Conservation (phyloP, 2,888 invertebrate species). For the Drosophila affinis region DNA sequence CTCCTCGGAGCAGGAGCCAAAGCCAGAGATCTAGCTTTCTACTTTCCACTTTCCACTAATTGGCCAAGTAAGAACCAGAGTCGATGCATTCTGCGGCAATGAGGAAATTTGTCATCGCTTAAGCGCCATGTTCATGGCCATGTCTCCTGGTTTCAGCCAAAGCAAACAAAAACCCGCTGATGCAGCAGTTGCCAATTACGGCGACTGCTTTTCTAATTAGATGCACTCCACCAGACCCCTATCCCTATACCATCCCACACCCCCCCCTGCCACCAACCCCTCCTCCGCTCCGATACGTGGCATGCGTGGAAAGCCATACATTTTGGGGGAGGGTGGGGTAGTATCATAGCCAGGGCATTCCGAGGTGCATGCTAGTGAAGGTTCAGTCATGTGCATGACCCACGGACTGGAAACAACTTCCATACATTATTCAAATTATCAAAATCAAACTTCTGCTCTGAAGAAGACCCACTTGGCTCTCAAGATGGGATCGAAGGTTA, state of each 20-base stretch:
- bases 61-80: conserved; percentile 9
- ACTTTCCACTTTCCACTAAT: conserved; percentile 7
- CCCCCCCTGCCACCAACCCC: background rate
- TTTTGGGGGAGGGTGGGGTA: no score
- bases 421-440: background rate
- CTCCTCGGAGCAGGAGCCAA: background rate
- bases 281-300: background rate
- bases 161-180: conserved; percentile 31
- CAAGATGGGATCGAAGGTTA: background rate
- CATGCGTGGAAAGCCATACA: conserved; percentile 15
- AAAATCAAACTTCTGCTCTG: background rate
- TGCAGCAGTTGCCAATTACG: conserved; percentile 59
- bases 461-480: background rate
- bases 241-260: no score
- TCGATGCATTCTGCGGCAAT: background rate
- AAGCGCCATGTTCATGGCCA: background rate
- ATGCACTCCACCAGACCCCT: conserved; percentile 10
- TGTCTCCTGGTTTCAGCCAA: conserved; percentile 3
- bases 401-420: conserved; percentile 18
- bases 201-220: conserved; percentile 61
- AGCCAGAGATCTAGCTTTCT: conserved; percentile 11
- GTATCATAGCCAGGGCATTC: background rate
- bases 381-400: conserved; percentile 52
- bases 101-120: conserved; percentile 17
- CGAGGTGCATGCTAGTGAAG: conserved; percentile 7